Base-by-base conservation (phyloP, 2,888 invertebrate species). In the Eupithecia abbreviata region DNA sequence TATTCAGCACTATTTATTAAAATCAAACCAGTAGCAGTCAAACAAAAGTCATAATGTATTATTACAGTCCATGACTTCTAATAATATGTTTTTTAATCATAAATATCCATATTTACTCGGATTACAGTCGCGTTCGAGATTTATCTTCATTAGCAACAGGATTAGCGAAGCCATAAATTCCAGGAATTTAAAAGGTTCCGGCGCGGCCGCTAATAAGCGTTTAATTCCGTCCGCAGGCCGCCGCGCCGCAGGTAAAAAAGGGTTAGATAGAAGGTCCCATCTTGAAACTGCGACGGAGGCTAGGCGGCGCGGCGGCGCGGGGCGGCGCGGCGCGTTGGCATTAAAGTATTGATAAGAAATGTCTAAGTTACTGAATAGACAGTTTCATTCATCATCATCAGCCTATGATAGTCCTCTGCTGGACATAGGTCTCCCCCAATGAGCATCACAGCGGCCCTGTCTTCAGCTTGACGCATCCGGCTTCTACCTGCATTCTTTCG, bases 101-200 rank as follows among this genome's bases (percentile, higher is more conserved):
- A 67, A 75, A 77, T 65, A 73, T 71, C 73, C 68, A 69, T 73
- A 77, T 75, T 75, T 75, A 73, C 77, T 66, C 71, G 67, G 75
- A 58, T 75, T 79, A 74, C 62, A 12, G 65, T 77, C 41, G 77
- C 77, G 80, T 80, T 81, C 66, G 73, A 77, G 79, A 82, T 85
- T 85, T 85, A 86, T 85, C 84, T 87, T 83, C 85, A 87, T 87
- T 87, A 85, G 84, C 82, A 74, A 81, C 83, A 81, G 86, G 85
- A 86, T 88, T 88, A 88, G 85, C 82, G 81, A 81, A 82, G 81
- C 78, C 84, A 86, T 89, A 89, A 89, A 90, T 90, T 88, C 86
- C 82, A 85, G 84, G 86, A 86, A 87, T 89, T 87, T 86, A 85
- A 86, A 87, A 86, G 87, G 88, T 62, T 30, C 62, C 62, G 62